These are phyloP conservation scores for Ctenopoma kingsleyae DNA, from an alignment of 2,797 vertebrate species.

Conservation along the genomic window DNA sequence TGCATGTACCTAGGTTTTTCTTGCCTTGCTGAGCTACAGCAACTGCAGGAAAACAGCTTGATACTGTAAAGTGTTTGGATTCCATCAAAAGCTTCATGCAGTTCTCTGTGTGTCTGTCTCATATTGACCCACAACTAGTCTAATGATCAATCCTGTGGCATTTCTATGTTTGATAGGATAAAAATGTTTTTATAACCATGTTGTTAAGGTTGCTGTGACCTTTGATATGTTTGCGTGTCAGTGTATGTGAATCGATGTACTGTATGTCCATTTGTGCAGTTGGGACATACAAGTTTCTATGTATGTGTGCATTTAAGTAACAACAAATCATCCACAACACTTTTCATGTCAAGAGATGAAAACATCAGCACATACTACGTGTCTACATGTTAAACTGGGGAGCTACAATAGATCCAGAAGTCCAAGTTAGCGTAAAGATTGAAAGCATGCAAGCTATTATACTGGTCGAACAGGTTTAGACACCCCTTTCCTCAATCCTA, in stretches of 20 bases:
- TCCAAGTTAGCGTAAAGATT: too few relatives aligned
- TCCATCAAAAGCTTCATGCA: conserved; percentile 3
- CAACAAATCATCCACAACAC: background rate
- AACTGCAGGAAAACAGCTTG: background rate
- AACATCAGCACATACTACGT: background rate
- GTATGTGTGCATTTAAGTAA: background rate
- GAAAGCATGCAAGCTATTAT: too few relatives aligned
- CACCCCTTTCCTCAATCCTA: too few relatives aligned
- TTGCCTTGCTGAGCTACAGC: background rate
- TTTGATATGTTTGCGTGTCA: background rate
- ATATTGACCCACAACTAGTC: conserved; percentile 21
- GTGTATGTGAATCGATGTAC: background rate
- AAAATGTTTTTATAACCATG: conserved; percentile 4
- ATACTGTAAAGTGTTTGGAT: conserved; percentile 1
- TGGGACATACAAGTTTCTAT: too few relatives aligned
- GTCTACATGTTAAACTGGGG: too few relatives aligned
- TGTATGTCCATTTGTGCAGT: too few relatives aligned
- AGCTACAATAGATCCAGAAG: too few relatives aligned
- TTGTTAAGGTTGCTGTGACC: conserved; percentile 4
- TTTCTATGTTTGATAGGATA: conserved; percentile 20
- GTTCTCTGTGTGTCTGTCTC: conserved; percentile 6
- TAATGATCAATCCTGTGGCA: conserved; percentile 27
- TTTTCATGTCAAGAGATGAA: background rate
- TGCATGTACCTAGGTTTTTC: background rate
- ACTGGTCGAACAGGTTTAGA: too few relatives aligned